Percentiles rank a stretch among this genome's conserved stretches.
Conservation (phyloP, 2,113 vertebrate genomes). For the Spermophilus dauricus region DNA sequence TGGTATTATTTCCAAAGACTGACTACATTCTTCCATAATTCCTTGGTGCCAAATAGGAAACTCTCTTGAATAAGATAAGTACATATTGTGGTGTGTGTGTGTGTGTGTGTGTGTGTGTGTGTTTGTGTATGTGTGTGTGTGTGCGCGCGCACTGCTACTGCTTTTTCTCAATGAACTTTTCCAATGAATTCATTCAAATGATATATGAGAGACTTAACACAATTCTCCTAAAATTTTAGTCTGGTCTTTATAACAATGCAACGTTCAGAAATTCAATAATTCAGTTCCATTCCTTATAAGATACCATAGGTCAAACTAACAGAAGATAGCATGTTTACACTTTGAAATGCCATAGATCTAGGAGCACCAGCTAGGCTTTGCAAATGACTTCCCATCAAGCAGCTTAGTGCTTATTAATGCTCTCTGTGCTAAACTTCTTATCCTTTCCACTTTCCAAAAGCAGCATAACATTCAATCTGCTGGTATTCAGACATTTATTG, state of each 20-base stretch:
- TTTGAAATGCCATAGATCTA: background rate
- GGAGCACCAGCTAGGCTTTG: background rate
- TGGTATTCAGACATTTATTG: background rate
- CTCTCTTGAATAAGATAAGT: constrained; percentile 9
- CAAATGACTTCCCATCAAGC: background rate
- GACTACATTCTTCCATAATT: constrained; percentile 56
- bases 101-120: background rate
- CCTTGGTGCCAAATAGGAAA: constrained; percentile 65
- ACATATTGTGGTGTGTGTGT: background rate
- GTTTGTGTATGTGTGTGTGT: background rate
- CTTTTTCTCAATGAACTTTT: constrained; percentile 17
- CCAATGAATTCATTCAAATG: constrained; percentile 42
- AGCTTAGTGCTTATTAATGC: background rate
- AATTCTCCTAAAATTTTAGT: constrained; percentile 41
- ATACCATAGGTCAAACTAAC: background rate
- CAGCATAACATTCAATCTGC: background rate
- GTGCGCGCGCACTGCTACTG: background rate
- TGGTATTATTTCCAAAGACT: constrained; percentile 61
- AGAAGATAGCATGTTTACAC: background rate
- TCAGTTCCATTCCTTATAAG: background rate
- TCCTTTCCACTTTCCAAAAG: background rate
- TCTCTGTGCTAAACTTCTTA: background rate
- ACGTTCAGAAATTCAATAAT: background rate
- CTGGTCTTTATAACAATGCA: background rate
- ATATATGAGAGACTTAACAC: background rate